Conservation (phyloP, 2,113 vertebrate genomes). For the Cyprinus carpio region DNA sequence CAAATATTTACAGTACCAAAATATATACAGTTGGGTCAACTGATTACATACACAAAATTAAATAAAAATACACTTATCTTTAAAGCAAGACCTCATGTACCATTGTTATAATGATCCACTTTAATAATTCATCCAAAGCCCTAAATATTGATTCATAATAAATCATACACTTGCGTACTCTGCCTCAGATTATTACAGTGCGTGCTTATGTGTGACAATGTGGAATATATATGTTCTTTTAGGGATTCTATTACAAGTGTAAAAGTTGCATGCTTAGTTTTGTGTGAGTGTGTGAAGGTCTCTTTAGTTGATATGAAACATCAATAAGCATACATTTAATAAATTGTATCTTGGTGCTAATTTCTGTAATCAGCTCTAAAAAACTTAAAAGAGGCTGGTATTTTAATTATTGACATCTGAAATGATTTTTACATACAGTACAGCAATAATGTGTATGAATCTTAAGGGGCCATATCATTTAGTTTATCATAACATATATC, state of each 20-base stretch:
- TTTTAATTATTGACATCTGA: neutral
- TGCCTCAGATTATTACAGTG: neutral
- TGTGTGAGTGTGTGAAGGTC: neutral
- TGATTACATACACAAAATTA: slow-evolving; percentile 16
- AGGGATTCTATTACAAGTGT: neutral
- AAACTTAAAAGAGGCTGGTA: neutral
- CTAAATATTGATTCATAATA: slow-evolving; percentile 4
- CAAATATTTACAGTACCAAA: slow-evolving; percentile 34
- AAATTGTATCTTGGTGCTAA: neutral
- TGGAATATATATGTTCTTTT: neutral
- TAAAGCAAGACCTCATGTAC: slow-evolving; percentile 10
- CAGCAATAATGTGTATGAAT: neutral
- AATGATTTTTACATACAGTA: neutral
- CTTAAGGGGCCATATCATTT: neutral
- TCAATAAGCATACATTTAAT: neutral
- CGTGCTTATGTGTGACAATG: neutral
- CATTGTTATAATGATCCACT: neutral
- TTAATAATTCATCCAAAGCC: slow-evolving; percentile 27
- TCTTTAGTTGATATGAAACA: neutral
- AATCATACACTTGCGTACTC: neutral
- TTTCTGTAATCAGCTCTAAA: neutral
- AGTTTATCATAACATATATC: neutral
- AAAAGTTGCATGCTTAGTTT: neutral
- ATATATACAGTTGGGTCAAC: slow-evolving; percentile 32
- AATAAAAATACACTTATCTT: slow-evolving; percentile 15